Base-by-base conservation (phyloP, 1,140 invertebrate species). In the Bombus impatiens region DNA sequence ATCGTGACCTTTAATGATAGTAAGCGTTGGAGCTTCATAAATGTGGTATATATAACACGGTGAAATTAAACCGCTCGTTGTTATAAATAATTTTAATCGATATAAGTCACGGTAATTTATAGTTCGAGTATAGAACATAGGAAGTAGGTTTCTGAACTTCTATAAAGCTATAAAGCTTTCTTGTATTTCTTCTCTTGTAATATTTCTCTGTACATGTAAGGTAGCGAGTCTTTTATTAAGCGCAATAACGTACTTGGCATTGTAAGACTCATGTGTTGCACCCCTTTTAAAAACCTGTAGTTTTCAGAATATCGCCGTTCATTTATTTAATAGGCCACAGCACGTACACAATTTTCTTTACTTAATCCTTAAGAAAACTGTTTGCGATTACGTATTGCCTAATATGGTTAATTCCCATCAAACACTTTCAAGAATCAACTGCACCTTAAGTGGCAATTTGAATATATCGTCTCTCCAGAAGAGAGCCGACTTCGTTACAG, bases 371-470 rank as follows among this genome's bases (percentile, higher is more conserved):
- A n/a, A 42, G 67, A 3, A 22, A 70, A 72, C 40, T 28, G 42
- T 79, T 68, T 65, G 13, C 47, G 25, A 80, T 80, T 70, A 32
- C 6, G 13, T 15, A 35, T 57, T 0, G 8, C 67, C 47, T 37
- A 81, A 72, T 71, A 81, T 70, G 79, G 79, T 57, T 57, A 57
- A 71, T 81, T 53, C 67, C 4, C 79, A 57, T 81, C 35, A 32
- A 40, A 71, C 65, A 81, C 68, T 81, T 40, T 53, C 47, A 32
- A 42, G 53, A 57, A 57, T 9, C 37, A 22, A 32, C 37, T n/a
- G 10, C 35, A 2, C 18, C 37, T 32, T 57, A 53, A 81, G 37
- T 18, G 35, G 47, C 25, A 70, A 47, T 53, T 71, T 35, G 67
- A 57, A 37, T 81, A 42, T 62, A 40, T 78, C 57, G 40, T 78